phyloP scores from a whole-genome alignment of 2,797 vertebrate genomes.

The Xenentodon cancila region DNA sequence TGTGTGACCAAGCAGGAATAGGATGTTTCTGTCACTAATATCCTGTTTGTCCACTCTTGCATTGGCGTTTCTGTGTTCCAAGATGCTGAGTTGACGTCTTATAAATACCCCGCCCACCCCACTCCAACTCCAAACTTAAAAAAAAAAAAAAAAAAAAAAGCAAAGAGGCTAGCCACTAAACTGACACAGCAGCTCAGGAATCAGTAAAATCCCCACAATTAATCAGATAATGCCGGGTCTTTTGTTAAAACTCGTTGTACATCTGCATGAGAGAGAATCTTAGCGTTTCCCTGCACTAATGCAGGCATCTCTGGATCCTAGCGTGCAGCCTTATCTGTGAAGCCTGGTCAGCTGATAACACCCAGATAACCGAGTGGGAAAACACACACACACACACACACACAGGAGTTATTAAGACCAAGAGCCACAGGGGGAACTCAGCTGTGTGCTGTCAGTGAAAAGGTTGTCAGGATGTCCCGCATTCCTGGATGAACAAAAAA shows the following conservation, averaged over 20 bases:
- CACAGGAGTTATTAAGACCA: constrained; percentile 41
- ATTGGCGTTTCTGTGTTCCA: constrained; percentile 14
- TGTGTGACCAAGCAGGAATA: constrained; percentile 47
- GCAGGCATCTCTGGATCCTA: constrained; percentile 35
- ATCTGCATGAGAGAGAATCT: constrained; percentile 2
- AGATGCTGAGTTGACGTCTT: constrained; percentile 28
- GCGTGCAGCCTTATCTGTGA: constrained; percentile 31
- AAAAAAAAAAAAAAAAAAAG: not conserved
- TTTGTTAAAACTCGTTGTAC: constrained; percentile 29
- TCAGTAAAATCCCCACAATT: not conserved
- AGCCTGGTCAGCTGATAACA: constrained; percentile 54
- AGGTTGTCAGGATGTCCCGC: constrained; percentile 73
- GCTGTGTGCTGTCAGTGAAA: constrained; percentile 70
- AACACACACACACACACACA: constrained; percentile 14
- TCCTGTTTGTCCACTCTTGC: constrained; percentile 59
- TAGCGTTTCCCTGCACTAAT: constrained; percentile 16
- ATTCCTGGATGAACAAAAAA: constrained; percentile 71
- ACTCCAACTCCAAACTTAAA: not conserved
- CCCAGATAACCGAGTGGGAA: constrained; percentile 55
- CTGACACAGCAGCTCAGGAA: constrained; percentile 7
- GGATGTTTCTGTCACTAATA: constrained; percentile 62
- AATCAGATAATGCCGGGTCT: not conserved
- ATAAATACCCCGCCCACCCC: not conserved
- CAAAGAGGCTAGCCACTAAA: not conserved
- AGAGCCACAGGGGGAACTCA: constrained; percentile 55